These are phyloP conservation scores for Latheticus oryzae DNA, from an alignment of 2,888 invertebrate species.

Conservation along the genomic window DNA sequence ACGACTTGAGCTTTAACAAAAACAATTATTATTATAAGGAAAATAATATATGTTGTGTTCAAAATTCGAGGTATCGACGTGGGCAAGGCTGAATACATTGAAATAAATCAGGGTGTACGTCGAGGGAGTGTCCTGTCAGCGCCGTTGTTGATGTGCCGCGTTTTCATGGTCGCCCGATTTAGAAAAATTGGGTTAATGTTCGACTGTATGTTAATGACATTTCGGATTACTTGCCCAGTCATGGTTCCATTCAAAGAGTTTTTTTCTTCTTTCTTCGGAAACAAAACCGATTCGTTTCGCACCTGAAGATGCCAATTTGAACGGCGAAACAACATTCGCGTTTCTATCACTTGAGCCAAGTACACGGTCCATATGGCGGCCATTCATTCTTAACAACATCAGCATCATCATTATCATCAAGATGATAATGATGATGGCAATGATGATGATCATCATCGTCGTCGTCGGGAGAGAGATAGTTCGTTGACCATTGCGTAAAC, in stretches of 20 bases:
- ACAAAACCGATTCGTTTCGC: constrained; percentile 19
- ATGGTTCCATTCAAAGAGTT: constrained; percentile 20
- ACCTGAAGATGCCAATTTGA: constrained; percentile 17
- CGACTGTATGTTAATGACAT: constrained; percentile 23
- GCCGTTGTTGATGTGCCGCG: constrained; percentile 10
- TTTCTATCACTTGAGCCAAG: constrained; percentile 10
- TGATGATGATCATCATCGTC: background rate
- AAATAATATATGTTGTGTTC: background rate
- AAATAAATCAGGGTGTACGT: constrained; percentile 27
- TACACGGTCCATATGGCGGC: constrained; percentile 20
- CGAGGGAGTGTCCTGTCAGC: constrained; percentile 21
- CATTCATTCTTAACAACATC: constrained; percentile 25
- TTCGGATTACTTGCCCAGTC: constrained; percentile 18
- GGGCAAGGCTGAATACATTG: constrained; percentile 24
- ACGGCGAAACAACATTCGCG: background rate
- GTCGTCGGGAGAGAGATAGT: constrained; percentile 18
- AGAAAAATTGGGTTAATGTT: constrained; percentile 32
- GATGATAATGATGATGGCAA: background rate
- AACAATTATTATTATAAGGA: too few relatives aligned
- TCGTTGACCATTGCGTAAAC: constrained; percentile 38
- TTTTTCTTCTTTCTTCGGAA: too few relatives aligned
- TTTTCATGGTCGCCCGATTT: constrained; percentile 16
- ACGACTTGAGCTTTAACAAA: too few relatives aligned
- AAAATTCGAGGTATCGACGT: constrained; percentile 7
- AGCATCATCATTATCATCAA: too few relatives aligned